Evolutionary conservation across 2,888 invertebrate species (phyloP), one percentile per base, ranked within the genome.

Genomic region (Dynastes tityus): DNA sequence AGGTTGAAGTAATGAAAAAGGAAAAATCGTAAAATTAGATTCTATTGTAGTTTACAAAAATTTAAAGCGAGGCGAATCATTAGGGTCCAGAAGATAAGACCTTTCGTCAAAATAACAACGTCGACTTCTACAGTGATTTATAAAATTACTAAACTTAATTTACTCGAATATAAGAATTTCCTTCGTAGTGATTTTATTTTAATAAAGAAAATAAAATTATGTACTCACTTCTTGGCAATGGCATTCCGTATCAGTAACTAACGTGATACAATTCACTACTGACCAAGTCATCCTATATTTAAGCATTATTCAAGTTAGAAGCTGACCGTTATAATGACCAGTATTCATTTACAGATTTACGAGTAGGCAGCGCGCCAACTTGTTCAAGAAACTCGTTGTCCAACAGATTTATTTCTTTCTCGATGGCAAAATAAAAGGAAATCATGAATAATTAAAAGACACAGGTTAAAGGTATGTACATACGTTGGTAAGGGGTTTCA

Each of bases 381-480:
- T 76, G 40, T 55, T 55, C 53, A 67, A 76, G 76, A 65, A 76
- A 76, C 76, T 76, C 53, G 76, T 53, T 40, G 58, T 22, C 22
- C 29, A 58, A 76, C 65, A 55, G 53, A 65, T 61, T n/a, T n/a
- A n/a, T n/a, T n/a, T 22, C 29, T 51, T 67, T 76, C 29, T 65
- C 16, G 65, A 11, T 67, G 53, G n/a, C 63, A 27, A 77, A 70
- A 77, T 70, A 63, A 70, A 71, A 49, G 71, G 58, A 70, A 70
- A 29, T 63, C 45, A 32, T 53, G 80, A 80, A 81, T 80, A 80
- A 80, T 80, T 78, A 80, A 81, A 27, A 70, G 78, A 22, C 78
- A 49, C 63, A 71, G 77, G 70, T 73, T 73, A 73, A 73, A 58
- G 73, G 55, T 58, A 73, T 27, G 49, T 27, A 37, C 22, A 37